These are phyloP conservation scores for Caenorhabditis afra DNA, from an alignment of 2,888 invertebrate species.

Conservation along the genomic window DNA sequence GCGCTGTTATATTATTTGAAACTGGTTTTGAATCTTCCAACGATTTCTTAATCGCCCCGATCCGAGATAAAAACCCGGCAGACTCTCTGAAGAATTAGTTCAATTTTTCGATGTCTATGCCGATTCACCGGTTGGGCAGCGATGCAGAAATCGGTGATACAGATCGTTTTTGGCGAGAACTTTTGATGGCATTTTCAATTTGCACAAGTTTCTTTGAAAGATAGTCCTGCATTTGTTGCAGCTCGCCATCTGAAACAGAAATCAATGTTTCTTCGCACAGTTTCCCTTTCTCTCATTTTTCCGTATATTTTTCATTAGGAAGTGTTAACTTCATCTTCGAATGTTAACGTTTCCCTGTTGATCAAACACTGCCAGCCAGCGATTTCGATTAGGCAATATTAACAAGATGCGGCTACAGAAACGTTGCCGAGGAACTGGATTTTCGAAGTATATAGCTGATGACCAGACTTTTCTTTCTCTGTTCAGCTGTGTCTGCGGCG, in stretches of 20 bases:
- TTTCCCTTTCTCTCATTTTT: constrained; percentile 4
- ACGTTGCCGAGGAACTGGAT: constrained; percentile 52
- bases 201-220: constrained; percentile 38
- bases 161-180: constrained; percentile 53
- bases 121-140: constrained; percentile 64
- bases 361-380: constrained; percentile 40
- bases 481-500: constrained; percentile 18
- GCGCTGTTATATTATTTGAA: constrained; percentile 45
- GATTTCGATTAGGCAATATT: constrained; percentile 57
- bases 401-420: constrained; percentile 43
- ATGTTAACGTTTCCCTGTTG: neutral
- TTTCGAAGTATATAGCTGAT: constrained; percentile 51
- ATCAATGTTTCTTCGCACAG: constrained; percentile 1
- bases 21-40: constrained; percentile 52
- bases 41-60: constrained; percentile 62
- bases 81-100: constrained; percentile 61
- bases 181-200: constrained; percentile 45
- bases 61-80: constrained; percentile 65
- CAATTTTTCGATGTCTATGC: neutral
- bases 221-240: constrained; percentile 52
- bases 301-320: neutral
- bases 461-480: constrained; percentile 30
- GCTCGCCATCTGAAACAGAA: constrained; percentile 54
- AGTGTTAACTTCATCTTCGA: neutral
- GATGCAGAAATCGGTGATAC: constrained; percentile 71